Evolutionary conservation across 2,888 invertebrate genomes (phyloP), one percentile per base, ranked within the genome.

Genomic region (Nipponacmea schrenckii): DNA sequence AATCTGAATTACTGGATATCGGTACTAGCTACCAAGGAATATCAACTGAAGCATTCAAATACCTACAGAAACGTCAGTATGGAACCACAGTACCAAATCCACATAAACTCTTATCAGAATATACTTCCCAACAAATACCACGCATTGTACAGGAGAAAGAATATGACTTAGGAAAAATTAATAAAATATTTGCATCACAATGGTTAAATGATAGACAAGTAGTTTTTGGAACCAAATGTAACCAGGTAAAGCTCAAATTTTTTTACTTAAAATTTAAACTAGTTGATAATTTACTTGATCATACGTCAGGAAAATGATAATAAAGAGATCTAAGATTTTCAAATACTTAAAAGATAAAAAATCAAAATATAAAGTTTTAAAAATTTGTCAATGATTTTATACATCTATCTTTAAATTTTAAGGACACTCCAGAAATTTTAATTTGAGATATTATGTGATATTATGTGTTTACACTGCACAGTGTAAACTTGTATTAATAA

Each of bases 211-310:
- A 96, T 90, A 92, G 96, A 83, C 96, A 97, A 91, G 94, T 98
- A 72, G 96, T 97, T 27, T 96, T 97, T 89, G 98, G 97, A 70
- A 97, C 97, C 68, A 98, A 98, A 90, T 97, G 98, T 90, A 97
- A 97, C 90, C 96, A 96, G 92, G 95, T 95, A 73, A 69, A 50
- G 10, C 39, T 39, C 1, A 39, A n/a, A n/a, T n/a, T n/a, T n/a
- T n/a, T n/a, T n/a, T n/a, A n/a, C 17, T 44, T n/a, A n/a, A 20
- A 15, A 15, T 2, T 39, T 17, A 27, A 27, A 64, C 4, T 2
- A 4, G 26, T n/a, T 64, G 65, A 14, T 66, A 15, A 39, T 39
- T 39, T 12, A 39, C 44, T 66, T 31, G 31, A 8, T n/a, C n/a
- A n/a, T n/a, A n/a, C n/a, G n/a, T n/a, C n/a, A n/a, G n/a, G n/a